Base-by-base conservation (phyloP, 1,140 invertebrate genomes). In the Eurosta solidaginis region DNA sequence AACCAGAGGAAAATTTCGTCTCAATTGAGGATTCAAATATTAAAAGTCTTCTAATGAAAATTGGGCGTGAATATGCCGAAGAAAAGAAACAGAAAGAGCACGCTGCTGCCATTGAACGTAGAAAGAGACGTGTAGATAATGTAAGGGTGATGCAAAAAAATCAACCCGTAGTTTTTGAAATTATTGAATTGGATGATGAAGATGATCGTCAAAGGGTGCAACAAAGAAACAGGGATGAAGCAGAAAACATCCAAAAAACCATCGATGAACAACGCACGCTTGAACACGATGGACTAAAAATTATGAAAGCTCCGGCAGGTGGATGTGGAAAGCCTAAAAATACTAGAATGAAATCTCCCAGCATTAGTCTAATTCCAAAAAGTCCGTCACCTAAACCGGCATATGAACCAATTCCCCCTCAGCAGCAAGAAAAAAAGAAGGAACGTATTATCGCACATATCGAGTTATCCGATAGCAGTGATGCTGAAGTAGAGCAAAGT, bases 21-120 rank as follows among this genome's bases (percentile, higher is more conserved):
- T 87, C 85, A 6, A 87, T 87, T 10, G 85, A 87, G 74, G 85
- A 87, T 81, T 82, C 68, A 4, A 87, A 87, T 63, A 83, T 87
- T 22, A 85, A 87, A 44, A 78, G 78, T 9, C 79, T 85, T 33
- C 77, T 87, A 0, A 63, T 82, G 33, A 79, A 80, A 50, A 84
- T 87, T 33, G 85, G 83, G 0, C 85, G 83, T 3, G 79, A 84
- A 50, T 77, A 81, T 52, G 74, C 45, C 10, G 59, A 80, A 17
- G 2, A 77, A 73, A 77, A 73, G 20, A 50, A 73, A 44, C 22
- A 74, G 54, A 10, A 76, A 49, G 29, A 6, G 3, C 50, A 68
- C n/a, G n/a, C n/a, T n/a, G n/a, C n/a, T n/a, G n/a, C n/a, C n/a
- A 50, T 22, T 27, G 20, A 17, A n/a, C 4, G 14, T n/a, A 2